A percentile compares a stretch with the other conserved stretches of the same genome.
These are phyloP conservation scores for Umimayanthus chanpuru DNA, from an alignment of 92 coral and sea anemone species.

Conservation along the genomic window DNA sequence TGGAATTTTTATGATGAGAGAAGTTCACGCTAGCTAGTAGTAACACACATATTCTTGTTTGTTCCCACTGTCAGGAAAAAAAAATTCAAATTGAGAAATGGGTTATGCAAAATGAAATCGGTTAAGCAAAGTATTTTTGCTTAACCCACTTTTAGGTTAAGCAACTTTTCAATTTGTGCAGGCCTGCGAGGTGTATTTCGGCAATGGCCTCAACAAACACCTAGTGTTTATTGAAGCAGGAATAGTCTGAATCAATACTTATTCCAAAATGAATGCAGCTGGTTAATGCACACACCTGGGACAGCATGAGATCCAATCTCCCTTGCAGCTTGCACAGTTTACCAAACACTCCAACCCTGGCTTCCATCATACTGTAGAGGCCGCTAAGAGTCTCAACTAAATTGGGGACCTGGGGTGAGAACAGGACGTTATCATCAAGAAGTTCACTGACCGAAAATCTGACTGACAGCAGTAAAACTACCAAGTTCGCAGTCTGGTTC, in stretches of 20 bases:
- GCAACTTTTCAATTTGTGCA: too few relatives aligned
- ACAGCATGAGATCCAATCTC: constrained; percentile 86
- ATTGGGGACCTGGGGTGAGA: constrained; percentile 77
- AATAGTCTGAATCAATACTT: too few relatives aligned
- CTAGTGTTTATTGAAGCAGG: not conserved
- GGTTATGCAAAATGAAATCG: too few relatives aligned
- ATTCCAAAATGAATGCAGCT: not conserved
- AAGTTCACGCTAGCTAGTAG: too few relatives aligned
- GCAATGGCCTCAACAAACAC: not conserved
- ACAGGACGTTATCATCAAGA: not conserved
- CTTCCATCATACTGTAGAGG: constrained; percentile 89
- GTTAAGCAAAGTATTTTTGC: too few relatives aligned
- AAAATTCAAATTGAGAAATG: too few relatives aligned
- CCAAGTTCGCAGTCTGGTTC: not conserved
- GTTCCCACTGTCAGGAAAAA: too few relatives aligned
- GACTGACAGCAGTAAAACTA: not conserved
- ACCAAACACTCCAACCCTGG: constrained; percentile 86
- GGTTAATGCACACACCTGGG: constrained; percentile 69
- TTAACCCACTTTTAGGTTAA: too few relatives aligned
- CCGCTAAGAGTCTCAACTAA: constrained; percentile 85
- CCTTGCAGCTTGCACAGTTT: constrained; percentile 94
- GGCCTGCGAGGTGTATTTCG: not conserved
- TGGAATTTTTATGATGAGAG: too few relatives aligned
- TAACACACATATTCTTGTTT: too few relatives aligned
- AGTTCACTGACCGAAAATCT: not conserved